Evolutionary conservation across 2,113 vertebrate species (phyloP).

Genomic region (Dasypus novemcinctus): DNA sequence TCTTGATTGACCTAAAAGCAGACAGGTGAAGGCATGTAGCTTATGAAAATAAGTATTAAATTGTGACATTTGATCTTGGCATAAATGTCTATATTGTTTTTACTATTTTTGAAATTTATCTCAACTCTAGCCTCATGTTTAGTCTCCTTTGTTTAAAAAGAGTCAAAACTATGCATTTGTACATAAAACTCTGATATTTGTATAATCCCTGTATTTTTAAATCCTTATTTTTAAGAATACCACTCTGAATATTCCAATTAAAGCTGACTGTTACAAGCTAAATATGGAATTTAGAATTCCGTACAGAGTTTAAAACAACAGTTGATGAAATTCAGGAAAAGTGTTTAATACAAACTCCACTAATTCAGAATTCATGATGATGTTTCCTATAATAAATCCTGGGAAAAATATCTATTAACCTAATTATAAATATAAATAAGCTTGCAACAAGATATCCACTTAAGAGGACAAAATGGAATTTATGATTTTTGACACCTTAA

Average conservation of each 20-base stretch:
- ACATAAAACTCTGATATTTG: neutral
- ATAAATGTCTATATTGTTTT: conserved; percentile 6
- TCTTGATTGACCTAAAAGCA: neutral
- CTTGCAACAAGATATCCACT: conserved; percentile 10
- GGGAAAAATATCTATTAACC: conserved; percentile 25
- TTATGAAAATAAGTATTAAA: conserved; percentile 2
- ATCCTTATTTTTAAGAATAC: neutral
- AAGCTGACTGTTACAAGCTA: neutral
- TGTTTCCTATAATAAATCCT: neutral
- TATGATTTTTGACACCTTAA: conserved; percentile 14
- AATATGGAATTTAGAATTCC: neutral
- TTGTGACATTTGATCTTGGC: neutral
- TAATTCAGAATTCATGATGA: conserved; percentile 27
- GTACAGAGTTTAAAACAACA: conserved; percentile 25
- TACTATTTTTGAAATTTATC: conserved; percentile 14
- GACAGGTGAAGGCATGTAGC: neutral
- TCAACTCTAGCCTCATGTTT: neutral
- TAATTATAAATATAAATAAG: conserved; percentile 37
- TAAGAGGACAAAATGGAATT: neutral
- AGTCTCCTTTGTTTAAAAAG: neutral
- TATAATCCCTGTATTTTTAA: neutral
- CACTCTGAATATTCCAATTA: neutral
- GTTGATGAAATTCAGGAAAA: conserved; percentile 12
- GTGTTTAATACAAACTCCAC: neutral
- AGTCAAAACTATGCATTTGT: conserved; percentile 21